Evolutionary conservation across 2,888 invertebrate genomes (phyloP).

Genomic region (Synergus japonicus): DNA sequence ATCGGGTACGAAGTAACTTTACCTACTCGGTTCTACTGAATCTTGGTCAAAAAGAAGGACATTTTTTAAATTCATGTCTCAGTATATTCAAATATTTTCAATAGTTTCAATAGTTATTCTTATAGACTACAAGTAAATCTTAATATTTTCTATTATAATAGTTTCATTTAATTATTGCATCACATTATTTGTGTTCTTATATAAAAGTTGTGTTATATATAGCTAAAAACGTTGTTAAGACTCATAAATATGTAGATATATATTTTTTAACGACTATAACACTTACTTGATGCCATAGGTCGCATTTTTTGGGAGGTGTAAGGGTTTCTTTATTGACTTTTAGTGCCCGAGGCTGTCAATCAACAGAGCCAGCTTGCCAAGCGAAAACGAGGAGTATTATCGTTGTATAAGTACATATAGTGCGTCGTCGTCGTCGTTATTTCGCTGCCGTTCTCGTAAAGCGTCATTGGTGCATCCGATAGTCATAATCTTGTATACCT

Average conservation of each 20-base stretch:
- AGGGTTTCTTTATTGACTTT: not conserved
- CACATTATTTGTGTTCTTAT: too few relatives aligned
- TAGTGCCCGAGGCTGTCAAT: not conserved
- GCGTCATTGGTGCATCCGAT: not conserved
- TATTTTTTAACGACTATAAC: too few relatives aligned
- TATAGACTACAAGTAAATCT: too few relatives aligned
- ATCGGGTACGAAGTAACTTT: not conserved
- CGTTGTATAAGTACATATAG: too few relatives aligned
- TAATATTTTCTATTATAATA: too few relatives aligned
- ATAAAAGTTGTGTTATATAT: too few relatives aligned
- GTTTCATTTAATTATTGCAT: too few relatives aligned
- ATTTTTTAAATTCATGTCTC: not conserved
- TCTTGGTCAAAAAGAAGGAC: not conserved
- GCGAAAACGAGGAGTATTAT: not conserved
- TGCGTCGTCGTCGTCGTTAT: not conserved
- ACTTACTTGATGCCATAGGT: too few relatives aligned
- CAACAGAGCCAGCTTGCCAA: not conserved
- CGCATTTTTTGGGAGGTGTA: not conserved
- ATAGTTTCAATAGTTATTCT: too few relatives aligned
- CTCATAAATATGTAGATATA: too few relatives aligned
- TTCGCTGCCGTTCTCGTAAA: constrained; percentile 8
- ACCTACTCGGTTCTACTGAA: not conserved
- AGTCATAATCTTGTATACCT: not conserved
- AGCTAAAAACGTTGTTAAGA: too few relatives aligned
- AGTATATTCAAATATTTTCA: not conserved